Base-by-base conservation (phyloP, 2,113 vertebrate species). In the Saccopteryx leptura region DNA sequence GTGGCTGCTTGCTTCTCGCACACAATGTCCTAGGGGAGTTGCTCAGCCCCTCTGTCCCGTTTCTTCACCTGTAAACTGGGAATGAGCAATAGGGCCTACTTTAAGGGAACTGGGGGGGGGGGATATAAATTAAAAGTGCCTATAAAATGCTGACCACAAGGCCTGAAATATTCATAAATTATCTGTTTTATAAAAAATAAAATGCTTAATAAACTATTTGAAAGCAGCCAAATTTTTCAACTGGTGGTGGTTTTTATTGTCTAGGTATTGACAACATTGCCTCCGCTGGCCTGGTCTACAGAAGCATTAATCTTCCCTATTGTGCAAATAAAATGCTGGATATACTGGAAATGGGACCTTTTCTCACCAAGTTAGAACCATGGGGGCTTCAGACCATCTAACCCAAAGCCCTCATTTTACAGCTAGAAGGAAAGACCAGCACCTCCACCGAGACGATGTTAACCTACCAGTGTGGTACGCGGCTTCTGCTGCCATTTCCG, bases 401-500 rank as follows among this genome's bases (percentile, higher is more conserved):
- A 39, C 56, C 5, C 68, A 74, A 90, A 74, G 3, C 15, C 26
- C 31, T 81, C 91, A 24, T 69, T 79, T 63, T 50, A 83, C 13
- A 54, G 79, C 48, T 58, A 66, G 56, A 76, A 52, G 54, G 60
- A 60, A 68, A 71, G 18, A 39, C 75, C 71, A 31, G 31, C 2
- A 39, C 14, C 15, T 8, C 9, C 39, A 14, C 2, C 50, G 33
- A 9, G 10, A 66, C 8, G 9, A 28, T 23, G 4, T 12, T 14
- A 15, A 69, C 89, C 61, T 97, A 99, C 99, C 99, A 17, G 98
- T 97, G 0, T 99, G 99, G 93, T 99, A 99, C 0, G 99, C 99
- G 5, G 99, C 99, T 96, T 99, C 99, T 28, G 99, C 99, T 14
- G 99, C 99, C 98, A 98, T 99, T 93, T 99, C 99, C 0, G 98